These are phyloP conservation scores for Andricus grossulariae DNA, from an alignment of 1,140 invertebrate genomes.

Conservation along the genomic window DNA sequence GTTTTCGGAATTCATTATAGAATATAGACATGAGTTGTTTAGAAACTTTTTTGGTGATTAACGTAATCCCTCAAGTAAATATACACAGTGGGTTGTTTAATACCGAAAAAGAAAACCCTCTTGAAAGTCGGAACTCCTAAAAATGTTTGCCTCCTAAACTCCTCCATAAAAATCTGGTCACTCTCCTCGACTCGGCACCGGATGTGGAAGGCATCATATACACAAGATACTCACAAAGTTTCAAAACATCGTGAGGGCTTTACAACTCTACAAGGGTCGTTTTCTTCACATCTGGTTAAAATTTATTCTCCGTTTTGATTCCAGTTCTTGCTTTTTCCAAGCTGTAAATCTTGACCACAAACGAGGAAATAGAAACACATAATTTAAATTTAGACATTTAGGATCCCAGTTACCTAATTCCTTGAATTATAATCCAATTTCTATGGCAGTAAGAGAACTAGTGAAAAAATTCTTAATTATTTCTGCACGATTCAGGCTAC, in stretches of 20 bases:
- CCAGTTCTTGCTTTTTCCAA: not conserved
- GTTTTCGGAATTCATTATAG: not conserved
- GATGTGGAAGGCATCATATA: not conserved
- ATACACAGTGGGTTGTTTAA: not conserved
- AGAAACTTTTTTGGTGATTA: not conserved
- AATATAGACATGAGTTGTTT: not conserved
- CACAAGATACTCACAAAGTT: slow-evolving; percentile 19
- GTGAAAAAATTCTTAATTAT: too few species aligned
- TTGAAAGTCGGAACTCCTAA: slow-evolving; percentile 1
- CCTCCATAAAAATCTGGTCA: slow-evolving; percentile 19
- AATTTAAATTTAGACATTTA: not conserved
- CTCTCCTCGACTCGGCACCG: not conserved
- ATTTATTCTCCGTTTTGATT: slow-evolving; percentile 1
- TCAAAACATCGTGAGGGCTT: slow-evolving; percentile 26
- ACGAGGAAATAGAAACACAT: slow-evolving; percentile 14
- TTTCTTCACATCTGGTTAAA: slow-evolving; percentile 28
- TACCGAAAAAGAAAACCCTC: not conserved
- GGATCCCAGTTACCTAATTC: slow-evolving; percentile 6
- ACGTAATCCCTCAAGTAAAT: slow-evolving; percentile 7
- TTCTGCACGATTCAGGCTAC: too few species aligned
- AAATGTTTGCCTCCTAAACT: slow-evolving; percentile 1
- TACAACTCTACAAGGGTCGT: slow-evolving; percentile 18
- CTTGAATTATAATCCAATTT: slow-evolving; percentile 7
- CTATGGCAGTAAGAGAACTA: not conserved
- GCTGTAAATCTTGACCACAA: slow-evolving; percentile 26